These are phyloP conservation scores for Bombyx mori DNA, from an alignment of 1,140 invertebrate species.

Conservation along the genomic window DNA sequence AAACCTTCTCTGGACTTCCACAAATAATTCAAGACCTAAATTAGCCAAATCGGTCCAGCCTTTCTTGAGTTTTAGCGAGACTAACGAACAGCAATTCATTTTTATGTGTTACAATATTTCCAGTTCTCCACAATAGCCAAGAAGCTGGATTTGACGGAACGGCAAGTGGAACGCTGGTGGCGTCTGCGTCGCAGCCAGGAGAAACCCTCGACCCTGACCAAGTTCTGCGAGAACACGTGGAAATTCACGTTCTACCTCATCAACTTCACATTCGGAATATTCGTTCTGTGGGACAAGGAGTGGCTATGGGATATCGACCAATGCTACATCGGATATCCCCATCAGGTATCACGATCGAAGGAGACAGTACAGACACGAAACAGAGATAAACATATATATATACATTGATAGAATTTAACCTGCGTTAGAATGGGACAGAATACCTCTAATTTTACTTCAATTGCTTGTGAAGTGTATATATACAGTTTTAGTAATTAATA, in stretches of 20 bases:
- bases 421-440: no score
- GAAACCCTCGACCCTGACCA: conserved; percentile 88
- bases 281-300: conserved; percentile 91
- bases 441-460: no score
- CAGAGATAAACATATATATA: no score
- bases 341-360: conserved; percentile 68
- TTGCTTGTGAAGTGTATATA: no score
- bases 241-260: conserved; percentile 89
- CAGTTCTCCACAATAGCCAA: conserved; percentile 84
- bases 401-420: no score
- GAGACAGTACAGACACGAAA: not conserved
- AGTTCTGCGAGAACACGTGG: conserved; percentile 94
- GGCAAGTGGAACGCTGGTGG: conserved; percentile 93
- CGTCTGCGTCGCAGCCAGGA: conserved; percentile 85
- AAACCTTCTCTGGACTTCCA: no score
- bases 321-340: conserved; percentile 88
- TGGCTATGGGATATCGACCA: conserved; percentile 95
- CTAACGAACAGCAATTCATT: no score
- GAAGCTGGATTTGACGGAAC: conserved; percentile 87
- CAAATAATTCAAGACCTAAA: no score
- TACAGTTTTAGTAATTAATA: no score
- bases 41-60: no score
- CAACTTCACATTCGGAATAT: conserved; percentile 88
- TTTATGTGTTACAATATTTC: no score
- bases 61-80: no score